These are phyloP conservation scores for Drosophila tsacasi DNA, from an alignment of 1,140 invertebrate species.

Conservation along the genomic window DNA sequence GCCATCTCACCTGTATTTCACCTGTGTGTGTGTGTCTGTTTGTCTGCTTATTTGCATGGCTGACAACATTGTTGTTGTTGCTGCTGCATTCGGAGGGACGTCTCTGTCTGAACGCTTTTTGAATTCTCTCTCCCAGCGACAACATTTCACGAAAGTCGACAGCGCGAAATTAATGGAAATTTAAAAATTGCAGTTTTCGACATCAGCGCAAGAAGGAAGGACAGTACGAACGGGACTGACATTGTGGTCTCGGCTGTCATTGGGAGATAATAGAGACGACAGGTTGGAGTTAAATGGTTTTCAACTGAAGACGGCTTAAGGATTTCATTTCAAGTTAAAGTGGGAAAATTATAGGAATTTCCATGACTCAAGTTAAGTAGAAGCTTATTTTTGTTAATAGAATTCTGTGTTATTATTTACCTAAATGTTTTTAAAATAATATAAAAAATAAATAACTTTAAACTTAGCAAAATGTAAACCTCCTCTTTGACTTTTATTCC, in stretches of 20 bases:
- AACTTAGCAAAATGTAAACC: neutral
- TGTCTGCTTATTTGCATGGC: conserved; percentile 48
- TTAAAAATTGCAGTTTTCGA: conserved; percentile 78
- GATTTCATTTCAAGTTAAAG: neutral
- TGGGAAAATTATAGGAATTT: neutral
- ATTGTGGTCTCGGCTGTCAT: conserved; percentile 50
- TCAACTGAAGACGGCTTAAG: neutral
- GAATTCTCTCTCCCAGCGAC: conserved; percentile 53
- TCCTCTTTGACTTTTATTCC: neutral
- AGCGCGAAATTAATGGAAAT: conserved; percentile 78
- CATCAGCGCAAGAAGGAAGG: conserved; percentile 16
- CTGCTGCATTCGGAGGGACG: conserved; percentile 25
- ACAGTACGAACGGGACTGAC: conserved; percentile 14
- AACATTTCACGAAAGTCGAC: conserved; percentile 75
- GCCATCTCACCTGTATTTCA: conserved; percentile 14
- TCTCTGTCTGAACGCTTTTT: conserved; percentile 44
- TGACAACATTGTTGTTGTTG: conserved; percentile 48
- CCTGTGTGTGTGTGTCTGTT: conserved; percentile 30
- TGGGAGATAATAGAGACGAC: conserved; percentile 60
- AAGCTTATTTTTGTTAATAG: neutral
- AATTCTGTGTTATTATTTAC: no score
- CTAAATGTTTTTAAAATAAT: neutral
- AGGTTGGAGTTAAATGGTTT: conserved; percentile 37
- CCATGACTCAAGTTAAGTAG: neutral
- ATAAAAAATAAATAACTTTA: neutral